A percentile compares a stretch with the other conserved stretches of the same genome.
These are phyloP conservation scores for Prosapia bicincta DNA, from an alignment of 2,888 invertebrate genomes.

Conservation along the genomic window DNA sequence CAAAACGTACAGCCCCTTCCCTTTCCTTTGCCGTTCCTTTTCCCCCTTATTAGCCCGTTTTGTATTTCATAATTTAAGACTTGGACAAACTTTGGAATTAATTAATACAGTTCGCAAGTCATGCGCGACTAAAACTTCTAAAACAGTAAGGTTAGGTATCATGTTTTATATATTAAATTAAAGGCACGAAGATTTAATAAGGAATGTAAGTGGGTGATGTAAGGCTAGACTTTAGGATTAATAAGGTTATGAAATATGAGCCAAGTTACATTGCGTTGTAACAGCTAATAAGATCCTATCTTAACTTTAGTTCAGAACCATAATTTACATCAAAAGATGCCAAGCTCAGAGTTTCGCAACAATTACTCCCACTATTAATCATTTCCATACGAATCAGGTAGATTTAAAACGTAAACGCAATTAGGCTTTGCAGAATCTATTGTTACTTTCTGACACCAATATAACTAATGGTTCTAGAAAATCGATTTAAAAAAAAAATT, in stretches of 20 bases:
- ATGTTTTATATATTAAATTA: slow-evolving; percentile 40
- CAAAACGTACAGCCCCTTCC: not conserved
- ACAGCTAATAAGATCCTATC: slow-evolving; percentile 2
- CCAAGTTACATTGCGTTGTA: slow-evolving; percentile 4
- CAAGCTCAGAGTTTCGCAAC: not conserved
- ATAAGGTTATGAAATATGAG: slow-evolving; percentile 25
- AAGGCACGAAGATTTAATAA: slow-evolving; percentile 34
- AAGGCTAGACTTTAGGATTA: slow-evolving; percentile 8
- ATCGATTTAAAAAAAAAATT: too few species aligned
- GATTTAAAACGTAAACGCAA: too few species aligned
- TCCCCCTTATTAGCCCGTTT: slow-evolving; percentile 27
- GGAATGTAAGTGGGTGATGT: slow-evolving; percentile 29
- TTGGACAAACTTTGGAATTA: slow-evolving; percentile 31
- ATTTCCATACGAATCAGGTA: too few species aligned
- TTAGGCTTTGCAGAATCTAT: too few species aligned
- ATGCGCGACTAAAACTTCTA: not conserved
- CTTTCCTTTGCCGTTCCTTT: slow-evolving; percentile 12
- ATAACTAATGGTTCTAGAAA: too few species aligned
- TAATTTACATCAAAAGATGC: not conserved
- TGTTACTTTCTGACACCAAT: too few species aligned
- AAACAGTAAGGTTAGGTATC: slow-evolving; percentile 23
- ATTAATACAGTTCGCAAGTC: slow-evolving; percentile 26
- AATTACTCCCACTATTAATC: not conserved
- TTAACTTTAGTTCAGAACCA: not conserved
- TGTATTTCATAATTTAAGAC: slow-evolving; percentile 31